phyloP scores from a whole-genome alignment of 2,113 vertebrate species.

The Notothenia rossii region DNA sequence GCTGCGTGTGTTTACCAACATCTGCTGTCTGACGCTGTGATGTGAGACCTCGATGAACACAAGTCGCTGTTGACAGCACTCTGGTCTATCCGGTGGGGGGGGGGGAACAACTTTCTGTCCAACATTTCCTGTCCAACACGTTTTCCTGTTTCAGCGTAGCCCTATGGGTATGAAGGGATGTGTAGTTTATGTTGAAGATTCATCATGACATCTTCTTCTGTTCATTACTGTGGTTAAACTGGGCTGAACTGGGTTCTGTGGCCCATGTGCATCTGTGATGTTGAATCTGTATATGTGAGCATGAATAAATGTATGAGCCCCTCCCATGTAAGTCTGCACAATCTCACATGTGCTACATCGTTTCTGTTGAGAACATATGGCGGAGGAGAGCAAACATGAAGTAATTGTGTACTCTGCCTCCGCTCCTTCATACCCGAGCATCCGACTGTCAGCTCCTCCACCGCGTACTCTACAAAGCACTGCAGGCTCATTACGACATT shows the following conservation, averaged over 20 bases:
- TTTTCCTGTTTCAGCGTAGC: too few species aligned
- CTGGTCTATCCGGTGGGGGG: not conserved
- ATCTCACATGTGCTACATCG: slow-evolving; percentile 9
- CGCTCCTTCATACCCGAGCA: not conserved
- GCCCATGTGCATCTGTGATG: slow-evolving; percentile 4
- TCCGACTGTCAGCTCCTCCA: slow-evolving; percentile 3
- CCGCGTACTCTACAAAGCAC: not conserved
- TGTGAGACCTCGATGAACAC: not conserved
- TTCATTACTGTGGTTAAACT: slow-evolving; percentile 11
- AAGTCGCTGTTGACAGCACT: not conserved
- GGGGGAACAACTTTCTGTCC: not conserved
- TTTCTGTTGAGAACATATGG: slow-evolving; percentile 52
- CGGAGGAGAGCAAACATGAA: slow-evolving; percentile 22
- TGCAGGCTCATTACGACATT: slow-evolving; percentile 18
- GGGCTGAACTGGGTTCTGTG: slow-evolving; percentile 7
- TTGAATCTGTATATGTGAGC: not conserved
- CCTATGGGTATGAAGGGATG: not conserved
- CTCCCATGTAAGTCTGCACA: not conserved
- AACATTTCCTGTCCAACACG: not conserved
- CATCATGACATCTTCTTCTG: not conserved
- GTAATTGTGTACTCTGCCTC: slow-evolving; percentile 18
- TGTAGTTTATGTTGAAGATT: not conserved
- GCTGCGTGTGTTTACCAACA: slow-evolving; percentile 15
- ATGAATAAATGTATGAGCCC: not conserved
- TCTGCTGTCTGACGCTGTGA: slow-evolving; percentile 17